These are phyloP conservation scores for Drosophila nebulosa DNA, from an alignment of 1,140 invertebrate genomes.

Conservation along the genomic window DNA sequence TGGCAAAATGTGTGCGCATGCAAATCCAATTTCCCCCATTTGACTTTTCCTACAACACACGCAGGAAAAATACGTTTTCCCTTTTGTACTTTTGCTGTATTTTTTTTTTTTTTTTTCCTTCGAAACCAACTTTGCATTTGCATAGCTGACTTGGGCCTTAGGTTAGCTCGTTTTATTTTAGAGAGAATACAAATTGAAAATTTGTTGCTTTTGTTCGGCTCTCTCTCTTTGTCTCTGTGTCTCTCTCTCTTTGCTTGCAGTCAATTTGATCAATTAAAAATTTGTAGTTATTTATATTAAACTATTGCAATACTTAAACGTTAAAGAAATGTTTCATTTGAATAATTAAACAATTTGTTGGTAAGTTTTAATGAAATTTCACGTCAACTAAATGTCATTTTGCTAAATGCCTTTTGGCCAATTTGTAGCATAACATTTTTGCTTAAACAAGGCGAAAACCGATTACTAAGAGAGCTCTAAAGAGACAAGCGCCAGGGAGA, in stretches of 20 bases:
- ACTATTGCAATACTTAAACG: no score
- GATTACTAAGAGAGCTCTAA: not conserved
- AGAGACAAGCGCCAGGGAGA: not conserved
- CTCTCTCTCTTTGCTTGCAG: no score
- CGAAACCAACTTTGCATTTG: not conserved
- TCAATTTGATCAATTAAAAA: no score
- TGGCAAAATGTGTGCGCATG: constrained; percentile 48
- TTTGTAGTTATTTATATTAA: no score
- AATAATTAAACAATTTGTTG: not conserved
- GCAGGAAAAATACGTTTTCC: constrained; percentile 16
- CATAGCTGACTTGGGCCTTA: not conserved
- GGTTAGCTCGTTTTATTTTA: not conserved
- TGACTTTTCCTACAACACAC: not conserved
- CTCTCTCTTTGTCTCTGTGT: not conserved
- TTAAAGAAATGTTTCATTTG: no score
- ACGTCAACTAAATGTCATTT: not conserved
- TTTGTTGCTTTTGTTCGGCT: not conserved
- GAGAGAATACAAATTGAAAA: constrained; percentile 9
- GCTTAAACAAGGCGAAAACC: not conserved
- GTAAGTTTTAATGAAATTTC: not conserved
- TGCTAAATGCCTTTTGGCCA: not conserved
- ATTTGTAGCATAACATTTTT: not conserved
- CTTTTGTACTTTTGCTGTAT: not conserved
- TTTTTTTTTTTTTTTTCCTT: not conserved
- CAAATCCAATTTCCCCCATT: constrained; percentile 49